phyloP scores from a whole-genome alignment of 2,888 invertebrate genomes.

The Alsophila aescularia region DNA sequence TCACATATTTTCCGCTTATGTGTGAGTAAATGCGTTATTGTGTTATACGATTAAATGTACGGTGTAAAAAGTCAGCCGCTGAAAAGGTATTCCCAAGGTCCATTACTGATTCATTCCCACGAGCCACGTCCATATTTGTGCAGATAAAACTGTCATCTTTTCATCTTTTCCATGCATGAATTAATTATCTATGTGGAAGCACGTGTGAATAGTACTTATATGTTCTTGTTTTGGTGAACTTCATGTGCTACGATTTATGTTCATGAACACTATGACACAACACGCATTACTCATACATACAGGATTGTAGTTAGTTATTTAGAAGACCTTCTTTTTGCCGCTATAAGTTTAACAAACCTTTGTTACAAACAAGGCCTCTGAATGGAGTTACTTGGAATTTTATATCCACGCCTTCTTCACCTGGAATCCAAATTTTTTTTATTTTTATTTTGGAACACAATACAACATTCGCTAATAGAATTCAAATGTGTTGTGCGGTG shows the following conservation, averaged over 20 bases:
- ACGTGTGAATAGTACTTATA: conserved; percentile 57
- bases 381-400: conserved; percentile 84
- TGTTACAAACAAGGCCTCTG: conserved; percentile 83
- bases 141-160: conserved; percentile 53
- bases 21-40: conserved; percentile 84
- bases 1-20: conserved; percentile 78
- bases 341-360: conserved; percentile 53
- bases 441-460: conserved; percentile 45
- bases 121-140: conserved; percentile 49
- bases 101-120: conserved; percentile 46
- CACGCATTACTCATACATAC: conserved; percentile 83
- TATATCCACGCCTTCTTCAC: conserved; percentile 53
- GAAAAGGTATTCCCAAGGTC: conserved; percentile 52
- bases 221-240: conserved; percentile 51
- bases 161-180: conserved; percentile 65
- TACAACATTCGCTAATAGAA: conserved; percentile 38
- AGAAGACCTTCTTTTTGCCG: conserved; percentile 60
- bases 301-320: conserved; percentile 68
- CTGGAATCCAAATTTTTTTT: conserved; percentile 47
- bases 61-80: conserved; percentile 53
- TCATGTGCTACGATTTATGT: conserved; percentile 57
- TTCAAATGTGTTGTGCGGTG: conserved; percentile 42
- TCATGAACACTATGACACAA: conserved; percentile 71
- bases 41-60: conserved; percentile 62
- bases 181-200: conserved; percentile 57